Conservation (phyloP, 2,113 vertebrate species). For the Accipiter virgatus region DNA sequence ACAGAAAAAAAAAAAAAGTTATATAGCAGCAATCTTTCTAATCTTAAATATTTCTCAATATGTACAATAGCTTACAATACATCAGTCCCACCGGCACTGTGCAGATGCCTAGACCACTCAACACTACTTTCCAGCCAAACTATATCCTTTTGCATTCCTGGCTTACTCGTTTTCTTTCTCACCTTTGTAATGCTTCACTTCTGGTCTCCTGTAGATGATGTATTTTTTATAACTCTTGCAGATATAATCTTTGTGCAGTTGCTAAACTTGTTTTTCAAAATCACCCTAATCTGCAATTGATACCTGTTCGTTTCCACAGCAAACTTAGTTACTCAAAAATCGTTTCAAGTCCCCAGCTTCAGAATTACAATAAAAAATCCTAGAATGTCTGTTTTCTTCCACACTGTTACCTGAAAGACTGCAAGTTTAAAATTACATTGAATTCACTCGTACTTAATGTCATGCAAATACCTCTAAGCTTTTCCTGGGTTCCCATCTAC, state of each 20-base stretch:
- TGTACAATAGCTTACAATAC: neutral
- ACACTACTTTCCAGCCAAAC: neutral
- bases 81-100: neutral
- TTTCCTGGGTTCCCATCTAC: neutral
- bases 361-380: neutral
- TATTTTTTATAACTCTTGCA: neutral
- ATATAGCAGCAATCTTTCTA: neutral
- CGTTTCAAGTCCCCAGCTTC: neutral
- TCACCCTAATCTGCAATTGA: neutral
- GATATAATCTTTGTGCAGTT: neutral
- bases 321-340: neutral
- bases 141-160: neutral
- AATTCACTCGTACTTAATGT: neutral
- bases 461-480: neutral
- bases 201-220: neutral
- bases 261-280: neutral
- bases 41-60: neutral
- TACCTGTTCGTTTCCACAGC: neutral
- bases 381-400: neutral
- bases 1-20: neutral
- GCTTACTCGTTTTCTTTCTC: neutral
- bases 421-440: neutral
- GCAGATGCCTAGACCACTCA: neutral
- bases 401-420: neutral
- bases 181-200: neutral